These are phyloP conservation scores for Hemitrygon akajei DNA, from an alignment of 2,797 vertebrate species.

Conservation along the genomic window DNA sequence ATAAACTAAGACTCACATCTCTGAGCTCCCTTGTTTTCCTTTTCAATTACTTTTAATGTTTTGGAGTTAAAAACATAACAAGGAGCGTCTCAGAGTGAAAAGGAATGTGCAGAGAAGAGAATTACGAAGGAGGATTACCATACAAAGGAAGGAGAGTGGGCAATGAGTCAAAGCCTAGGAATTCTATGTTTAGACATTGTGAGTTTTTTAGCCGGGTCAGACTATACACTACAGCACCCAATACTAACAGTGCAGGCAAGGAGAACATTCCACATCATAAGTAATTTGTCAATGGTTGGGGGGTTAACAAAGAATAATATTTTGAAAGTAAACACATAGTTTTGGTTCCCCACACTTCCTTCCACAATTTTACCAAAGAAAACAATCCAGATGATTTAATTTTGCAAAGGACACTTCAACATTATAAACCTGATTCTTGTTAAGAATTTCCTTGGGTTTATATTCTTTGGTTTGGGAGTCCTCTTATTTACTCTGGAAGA, in stretches of 20 bases:
- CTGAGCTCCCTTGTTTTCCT: no score
- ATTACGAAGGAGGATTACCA: neutral
- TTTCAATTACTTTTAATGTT: no score
- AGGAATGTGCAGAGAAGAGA: neutral
- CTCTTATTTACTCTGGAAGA: neutral
- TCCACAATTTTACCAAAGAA: constrained; percentile 3
- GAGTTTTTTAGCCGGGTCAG: neutral
- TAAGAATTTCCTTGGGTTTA: neutral
- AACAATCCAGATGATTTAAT: neutral
- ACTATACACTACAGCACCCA: neutral
- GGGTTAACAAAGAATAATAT: neutral
- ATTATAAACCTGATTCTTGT: constrained; percentile 4
- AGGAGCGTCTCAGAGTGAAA: neutral
- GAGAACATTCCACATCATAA: constrained; percentile 8
- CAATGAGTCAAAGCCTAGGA: neutral
- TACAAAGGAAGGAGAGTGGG: neutral
- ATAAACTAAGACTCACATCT: no score
- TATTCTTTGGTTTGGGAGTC: neutral
- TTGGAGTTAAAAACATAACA: neutral
- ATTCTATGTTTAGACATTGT: neutral
- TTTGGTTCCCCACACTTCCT: constrained; percentile 28
- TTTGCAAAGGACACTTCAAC: neutral
- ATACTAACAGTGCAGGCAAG: neutral
- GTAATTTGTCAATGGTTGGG: neutral
- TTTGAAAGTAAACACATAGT: constrained; percentile 31